These are phyloP conservation scores for Tinamus guttatus DNA, from an alignment of 2,113 vertebrate genomes.

Conservation along the genomic window DNA sequence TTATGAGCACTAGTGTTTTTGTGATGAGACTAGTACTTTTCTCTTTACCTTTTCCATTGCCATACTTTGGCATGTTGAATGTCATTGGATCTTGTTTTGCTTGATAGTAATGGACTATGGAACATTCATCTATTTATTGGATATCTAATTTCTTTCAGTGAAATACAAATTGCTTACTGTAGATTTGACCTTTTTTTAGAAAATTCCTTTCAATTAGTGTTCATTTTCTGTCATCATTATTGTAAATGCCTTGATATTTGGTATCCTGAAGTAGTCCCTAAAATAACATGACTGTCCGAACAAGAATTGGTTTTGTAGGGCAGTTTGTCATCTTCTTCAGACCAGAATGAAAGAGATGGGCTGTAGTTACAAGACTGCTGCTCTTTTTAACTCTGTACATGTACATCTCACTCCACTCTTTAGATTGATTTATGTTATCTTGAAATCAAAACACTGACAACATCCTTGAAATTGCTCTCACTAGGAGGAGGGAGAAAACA, in stretches of 20 bases:
- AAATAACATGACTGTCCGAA: neutral
- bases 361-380: neutral
- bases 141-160: neutral
- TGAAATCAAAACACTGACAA: neutral
- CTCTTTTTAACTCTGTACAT: neutral
- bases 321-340: neutral
- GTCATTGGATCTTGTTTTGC: neutral
- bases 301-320: neutral
- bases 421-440: neutral
- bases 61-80: neutral
- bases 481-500: neutral
- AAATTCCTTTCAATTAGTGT: neutral
- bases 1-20: neutral
- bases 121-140: neutral
- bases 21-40: neutral
- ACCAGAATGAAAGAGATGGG: neutral
- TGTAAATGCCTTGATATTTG: neutral
- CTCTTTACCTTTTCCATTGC: neutral
- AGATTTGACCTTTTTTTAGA: neutral
- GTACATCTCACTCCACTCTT: neutral
- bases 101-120: neutral
- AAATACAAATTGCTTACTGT: neutral
- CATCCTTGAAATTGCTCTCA: neutral
- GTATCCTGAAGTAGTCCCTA: neutral
- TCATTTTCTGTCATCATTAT: neutral